These are phyloP conservation scores for Macrobrachium nipponense DNA, from an alignment of 1,140 invertebrate genomes.

Conservation along the genomic window DNA sequence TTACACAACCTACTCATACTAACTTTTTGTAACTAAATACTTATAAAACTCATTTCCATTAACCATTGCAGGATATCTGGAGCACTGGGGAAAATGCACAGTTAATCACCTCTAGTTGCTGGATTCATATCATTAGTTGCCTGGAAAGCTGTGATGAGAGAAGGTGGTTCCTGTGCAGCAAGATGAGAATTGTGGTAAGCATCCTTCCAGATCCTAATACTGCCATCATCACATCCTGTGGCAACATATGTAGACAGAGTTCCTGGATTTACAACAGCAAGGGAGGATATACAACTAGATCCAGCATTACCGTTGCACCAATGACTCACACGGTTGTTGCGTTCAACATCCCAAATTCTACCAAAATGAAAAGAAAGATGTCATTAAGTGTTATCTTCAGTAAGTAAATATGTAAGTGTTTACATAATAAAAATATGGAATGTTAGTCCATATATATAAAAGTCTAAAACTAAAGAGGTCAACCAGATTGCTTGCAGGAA, in stretches of 20 bases:
- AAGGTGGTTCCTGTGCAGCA: constrained; percentile 13
- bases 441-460: too few relatives aligned
- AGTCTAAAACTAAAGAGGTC: too few relatives aligned
- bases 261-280: constrained; percentile 94
- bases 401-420: too few relatives aligned
- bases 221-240: constrained; percentile 81
- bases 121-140: constrained; percentile 79
- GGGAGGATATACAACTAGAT: constrained; percentile 78
- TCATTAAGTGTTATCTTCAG: background rate
- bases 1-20: too few relatives aligned
- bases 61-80: background rate
- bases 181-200: constrained; percentile 53
- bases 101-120: constrained; percentile 67
- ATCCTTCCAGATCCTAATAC: constrained; percentile 79
- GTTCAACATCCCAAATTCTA: constrained; percentile 72
- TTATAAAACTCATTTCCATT: too few relatives aligned
- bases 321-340: constrained; percentile 67
- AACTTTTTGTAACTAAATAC: too few relatives aligned
- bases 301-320: constrained; percentile 68
- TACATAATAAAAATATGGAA: too few relatives aligned
- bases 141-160: constrained; percentile 85
- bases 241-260: constrained; percentile 77
- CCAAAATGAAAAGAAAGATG: constrained; percentile 59
- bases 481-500: too few relatives aligned
- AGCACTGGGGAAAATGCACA: background rate